Evolutionary conservation across 2,113 vertebrate species (phyloP).

Genomic region (Galbula dea): DNA sequence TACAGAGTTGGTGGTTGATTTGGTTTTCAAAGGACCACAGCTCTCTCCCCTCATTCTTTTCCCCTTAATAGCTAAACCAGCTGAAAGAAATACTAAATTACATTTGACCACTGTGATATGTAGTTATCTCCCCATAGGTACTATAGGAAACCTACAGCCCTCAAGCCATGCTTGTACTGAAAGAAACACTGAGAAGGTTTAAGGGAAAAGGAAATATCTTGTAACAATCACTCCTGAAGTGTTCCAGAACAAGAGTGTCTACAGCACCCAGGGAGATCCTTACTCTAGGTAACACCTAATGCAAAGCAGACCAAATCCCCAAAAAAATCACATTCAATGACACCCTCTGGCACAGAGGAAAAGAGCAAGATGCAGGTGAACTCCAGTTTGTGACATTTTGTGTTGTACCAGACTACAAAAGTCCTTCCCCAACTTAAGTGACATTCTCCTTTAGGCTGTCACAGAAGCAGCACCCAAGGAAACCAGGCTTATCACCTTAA

Average conservation of each 20-base stretch:
- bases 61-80: background rate
- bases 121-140: background rate
- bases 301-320: background rate
- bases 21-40: background rate
- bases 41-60: background rate
- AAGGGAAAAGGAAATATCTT: background rate
- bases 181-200: background rate
- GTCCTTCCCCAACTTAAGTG: background rate
- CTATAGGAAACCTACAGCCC: background rate
- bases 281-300: background rate
- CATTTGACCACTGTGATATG: background rate
- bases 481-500: background rate
- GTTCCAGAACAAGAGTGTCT: background rate
- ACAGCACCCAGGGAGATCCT: background rate
- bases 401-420: background rate
- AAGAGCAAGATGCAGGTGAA: background rate
- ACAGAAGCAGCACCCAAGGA: background rate
- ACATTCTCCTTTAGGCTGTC: background rate
- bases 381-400: background rate
- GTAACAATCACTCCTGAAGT: background rate
- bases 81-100: background rate
- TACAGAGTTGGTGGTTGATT: background rate
- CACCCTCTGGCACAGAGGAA: background rate
- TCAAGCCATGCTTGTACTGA: background rate
- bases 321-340: background rate